These are phyloP conservation scores for Dryoscopus gambensis DNA, from an alignment of 2,113 vertebrate genomes.

Conservation along the genomic window DNA sequence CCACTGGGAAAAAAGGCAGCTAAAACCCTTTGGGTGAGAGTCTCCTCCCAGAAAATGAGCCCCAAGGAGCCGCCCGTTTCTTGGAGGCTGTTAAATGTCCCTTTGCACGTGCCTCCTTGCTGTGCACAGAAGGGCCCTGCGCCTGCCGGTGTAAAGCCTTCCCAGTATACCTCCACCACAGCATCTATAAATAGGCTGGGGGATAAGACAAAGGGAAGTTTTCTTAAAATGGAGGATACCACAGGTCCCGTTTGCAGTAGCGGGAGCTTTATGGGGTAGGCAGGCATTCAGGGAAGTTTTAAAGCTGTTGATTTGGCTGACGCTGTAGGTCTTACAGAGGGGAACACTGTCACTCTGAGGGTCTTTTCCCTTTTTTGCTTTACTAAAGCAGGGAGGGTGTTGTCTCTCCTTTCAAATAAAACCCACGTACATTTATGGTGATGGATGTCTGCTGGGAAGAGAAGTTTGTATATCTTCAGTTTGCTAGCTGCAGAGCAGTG, in stretches of 20 bases:
- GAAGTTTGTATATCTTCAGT: background rate
- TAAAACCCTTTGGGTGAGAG: background rate
- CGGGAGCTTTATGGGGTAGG: background rate
- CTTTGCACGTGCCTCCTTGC: background rate
- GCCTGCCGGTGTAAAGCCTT: background rate
- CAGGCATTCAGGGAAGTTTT: background rate
- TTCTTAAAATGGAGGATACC: conserved; percentile 6
- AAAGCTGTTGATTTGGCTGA: background rate
- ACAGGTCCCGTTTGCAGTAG: background rate
- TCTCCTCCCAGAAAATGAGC: background rate
- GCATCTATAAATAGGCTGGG: conserved; percentile 1
- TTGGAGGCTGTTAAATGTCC: background rate
- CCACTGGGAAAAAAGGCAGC: background rate
- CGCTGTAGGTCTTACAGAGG: background rate
- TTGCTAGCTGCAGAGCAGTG: background rate
- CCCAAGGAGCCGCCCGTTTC: background rate
- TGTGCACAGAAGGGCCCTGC: background rate
- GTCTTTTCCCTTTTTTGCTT: background rate
- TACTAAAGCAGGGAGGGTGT: background rate
- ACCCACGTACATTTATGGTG: background rate
- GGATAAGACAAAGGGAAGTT: conserved; percentile 13
- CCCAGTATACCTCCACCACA: background rate
- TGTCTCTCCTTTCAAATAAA: background rate
- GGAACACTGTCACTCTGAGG: background rate
- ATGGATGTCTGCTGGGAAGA: background rate